Evolutionary conservation across 64 coral and sea anemone genomes (phyloP), one percentile per base, ranked within the genome.

Genomic region (Catalaphyllia jardinei): DNA sequence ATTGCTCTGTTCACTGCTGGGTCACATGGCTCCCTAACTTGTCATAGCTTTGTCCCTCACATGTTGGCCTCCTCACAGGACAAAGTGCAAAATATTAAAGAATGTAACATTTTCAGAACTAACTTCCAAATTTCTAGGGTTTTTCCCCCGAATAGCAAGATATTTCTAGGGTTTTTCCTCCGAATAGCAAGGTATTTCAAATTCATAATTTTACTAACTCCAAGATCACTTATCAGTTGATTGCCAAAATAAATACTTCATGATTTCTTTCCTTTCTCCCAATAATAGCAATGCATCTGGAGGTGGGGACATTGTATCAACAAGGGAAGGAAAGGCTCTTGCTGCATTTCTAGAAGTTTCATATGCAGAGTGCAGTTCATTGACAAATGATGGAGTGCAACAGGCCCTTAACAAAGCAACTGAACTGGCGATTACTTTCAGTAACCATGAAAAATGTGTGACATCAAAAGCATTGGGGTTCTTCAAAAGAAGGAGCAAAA

Each of bases 291-390:
- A 84, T 38, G 10, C 20, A 50, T 11, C 15, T 33, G 15, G 10
- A 25, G 31, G n/a, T 10, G 18, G 81, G 33, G 4, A 5, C 31
- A 39, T 42, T 51, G 81, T 85, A 22, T 13, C 62, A 50, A 76
- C 25, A 29, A 63, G 35, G 30, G 86, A 88, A 60, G 86, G 71
- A 10, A 33, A 76, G 33, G 72, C 71, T 74, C 57, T 88, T 76
- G 86, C 72, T 20, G 6, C 15, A 20, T 60, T 52, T 13, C 72
- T 61, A 17, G 59, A 30, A 15, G 33, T 76, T 27, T 24, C 71
- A 25, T 88, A 88, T 76, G 86, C 74, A 75, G 86, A 88, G 31
- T 75, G 74, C 71, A 88, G 86, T 31, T 74, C 86, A 4, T 25
- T 88, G 10, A 62, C 52, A 76, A 60, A 60, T 63, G 33, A 62